Evolutionary conservation across 2,888 invertebrate species (phyloP).

Genomic region (Melolontha melolontha): DNA sequence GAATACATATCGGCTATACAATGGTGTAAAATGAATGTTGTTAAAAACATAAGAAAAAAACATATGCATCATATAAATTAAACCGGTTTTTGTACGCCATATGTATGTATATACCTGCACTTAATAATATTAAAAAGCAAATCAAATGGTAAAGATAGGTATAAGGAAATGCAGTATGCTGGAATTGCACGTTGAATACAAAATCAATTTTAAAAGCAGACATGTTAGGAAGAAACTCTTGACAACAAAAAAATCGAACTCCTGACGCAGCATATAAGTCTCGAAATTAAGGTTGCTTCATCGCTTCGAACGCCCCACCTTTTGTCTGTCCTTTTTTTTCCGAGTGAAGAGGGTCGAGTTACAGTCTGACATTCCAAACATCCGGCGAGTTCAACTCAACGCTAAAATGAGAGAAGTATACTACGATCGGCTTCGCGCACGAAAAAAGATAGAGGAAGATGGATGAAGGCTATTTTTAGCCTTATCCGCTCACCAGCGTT

Average conservation of each 20-base stretch:
- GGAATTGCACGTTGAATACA: neutral
- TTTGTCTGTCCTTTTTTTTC: slow-evolving; percentile 10
- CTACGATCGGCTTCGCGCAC: neutral
- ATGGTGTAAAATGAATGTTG: no score
- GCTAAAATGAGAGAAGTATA: slow-evolving; percentile 7
- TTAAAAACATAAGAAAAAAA: no score
- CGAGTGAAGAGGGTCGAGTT: slow-evolving; percentile 13
- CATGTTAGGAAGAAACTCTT: slow-evolving; percentile 21
- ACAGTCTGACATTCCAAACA: slow-evolving; percentile 27
- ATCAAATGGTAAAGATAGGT: no score
- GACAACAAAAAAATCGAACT: slow-evolving; percentile 33
- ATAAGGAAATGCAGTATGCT: neutral
- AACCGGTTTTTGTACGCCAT: no score
- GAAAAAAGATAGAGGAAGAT: neutral
- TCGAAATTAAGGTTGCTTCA: slow-evolving; percentile 35
- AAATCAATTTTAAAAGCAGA: slow-evolving; percentile 34
- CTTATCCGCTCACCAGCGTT: slow-evolving; percentile 17
- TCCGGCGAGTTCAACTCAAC: slow-evolving; percentile 22
- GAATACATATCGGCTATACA: no score
- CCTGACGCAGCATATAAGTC: slow-evolving; percentile 35
- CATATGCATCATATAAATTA: no score
- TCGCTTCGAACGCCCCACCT: neutral
- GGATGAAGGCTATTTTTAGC: slow-evolving; percentile 20
- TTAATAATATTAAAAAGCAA: neutral
- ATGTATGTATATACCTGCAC: neutral